Percentiles rank a stretch among this genome's conserved stretches.
Evolutionary conservation across 2,888 invertebrate genomes (phyloP).

Genomic region (Megastigmus dorsalis): DNA sequence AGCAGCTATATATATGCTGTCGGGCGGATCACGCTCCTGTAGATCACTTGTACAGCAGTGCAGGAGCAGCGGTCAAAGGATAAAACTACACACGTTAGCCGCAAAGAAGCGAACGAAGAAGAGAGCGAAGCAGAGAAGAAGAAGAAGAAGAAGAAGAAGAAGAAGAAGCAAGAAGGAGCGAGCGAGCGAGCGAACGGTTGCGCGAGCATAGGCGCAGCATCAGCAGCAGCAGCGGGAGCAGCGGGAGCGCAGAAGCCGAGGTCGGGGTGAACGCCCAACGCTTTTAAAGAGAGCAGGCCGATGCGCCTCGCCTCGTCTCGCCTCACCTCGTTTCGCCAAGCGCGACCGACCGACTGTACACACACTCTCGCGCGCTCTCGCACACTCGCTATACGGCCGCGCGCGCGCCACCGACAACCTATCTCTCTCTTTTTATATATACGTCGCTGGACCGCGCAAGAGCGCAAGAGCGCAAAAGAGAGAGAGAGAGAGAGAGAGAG

Average conservation of each 20-base stretch:
- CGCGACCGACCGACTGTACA: constrained; percentile 7
- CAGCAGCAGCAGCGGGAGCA: constrained; percentile 12
- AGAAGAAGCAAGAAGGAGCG: background rate
- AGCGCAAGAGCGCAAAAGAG: background rate
- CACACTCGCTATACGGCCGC: constrained; percentile 56
- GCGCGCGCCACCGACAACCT: background rate
- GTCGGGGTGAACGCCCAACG: constrained; percentile 74
- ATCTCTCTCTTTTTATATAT: background rate
- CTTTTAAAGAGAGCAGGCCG: constrained; percentile 72
- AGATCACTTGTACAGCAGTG: too few relatives aligned
- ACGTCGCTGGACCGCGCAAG: constrained; percentile 28
- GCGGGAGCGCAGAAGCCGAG: constrained; percentile 61
- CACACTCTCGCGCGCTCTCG: constrained; percentile 52
- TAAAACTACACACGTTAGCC: too few relatives aligned
- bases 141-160: constrained; percentile 1
- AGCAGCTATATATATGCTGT: too few relatives aligned
- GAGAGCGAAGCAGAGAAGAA: background rate
- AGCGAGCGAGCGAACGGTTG: background rate
- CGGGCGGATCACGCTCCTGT: too few relatives aligned
- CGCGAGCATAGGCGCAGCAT: constrained; percentile 10
- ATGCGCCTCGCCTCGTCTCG: constrained; percentile 68
- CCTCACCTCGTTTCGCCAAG: constrained; percentile 62
- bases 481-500: background rate
- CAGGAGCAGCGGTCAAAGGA: too few relatives aligned
- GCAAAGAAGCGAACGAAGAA: too few relatives aligned